phyloP scores from a whole-genome alignment of 2,113 vertebrate genomes.

The Mobula birostris region DNA sequence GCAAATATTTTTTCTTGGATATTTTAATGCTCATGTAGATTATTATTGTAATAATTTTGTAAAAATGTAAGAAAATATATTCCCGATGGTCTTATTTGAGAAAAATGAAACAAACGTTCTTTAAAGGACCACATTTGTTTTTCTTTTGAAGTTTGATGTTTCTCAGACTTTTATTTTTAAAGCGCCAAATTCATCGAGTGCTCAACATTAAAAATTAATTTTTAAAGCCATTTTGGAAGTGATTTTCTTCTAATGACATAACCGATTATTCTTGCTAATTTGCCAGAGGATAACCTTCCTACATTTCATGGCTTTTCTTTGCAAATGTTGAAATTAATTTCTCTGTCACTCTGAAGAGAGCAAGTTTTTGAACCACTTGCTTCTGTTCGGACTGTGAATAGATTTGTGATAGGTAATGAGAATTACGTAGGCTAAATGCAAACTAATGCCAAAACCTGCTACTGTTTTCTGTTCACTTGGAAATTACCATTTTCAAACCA shows the following conservation, averaged over 20 bases:
- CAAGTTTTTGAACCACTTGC: background rate
- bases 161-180: background rate
- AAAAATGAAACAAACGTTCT: background rate
- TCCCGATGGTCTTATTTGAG: background rate
- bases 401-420: background rate
- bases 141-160: background rate
- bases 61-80: background rate
- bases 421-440: background rate
- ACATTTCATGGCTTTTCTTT: background rate
- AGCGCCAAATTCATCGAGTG: background rate
- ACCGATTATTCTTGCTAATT: background rate
- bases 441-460: background rate
- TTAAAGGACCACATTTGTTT: background rate
- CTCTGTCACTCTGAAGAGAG: background rate
- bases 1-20: background rate
- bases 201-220: background rate
- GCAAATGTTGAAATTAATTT: background rate
- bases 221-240: background rate
- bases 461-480: background rate
- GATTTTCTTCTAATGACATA: background rate
- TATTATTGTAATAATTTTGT: background rate
- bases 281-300: conserved; percentile 1
- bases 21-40: background rate
- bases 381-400: background rate
- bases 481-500: conserved; percentile 13